phyloP scores from a whole-genome alignment of 2,113 vertebrate genomes.

The Talpa occidentalis region DNA sequence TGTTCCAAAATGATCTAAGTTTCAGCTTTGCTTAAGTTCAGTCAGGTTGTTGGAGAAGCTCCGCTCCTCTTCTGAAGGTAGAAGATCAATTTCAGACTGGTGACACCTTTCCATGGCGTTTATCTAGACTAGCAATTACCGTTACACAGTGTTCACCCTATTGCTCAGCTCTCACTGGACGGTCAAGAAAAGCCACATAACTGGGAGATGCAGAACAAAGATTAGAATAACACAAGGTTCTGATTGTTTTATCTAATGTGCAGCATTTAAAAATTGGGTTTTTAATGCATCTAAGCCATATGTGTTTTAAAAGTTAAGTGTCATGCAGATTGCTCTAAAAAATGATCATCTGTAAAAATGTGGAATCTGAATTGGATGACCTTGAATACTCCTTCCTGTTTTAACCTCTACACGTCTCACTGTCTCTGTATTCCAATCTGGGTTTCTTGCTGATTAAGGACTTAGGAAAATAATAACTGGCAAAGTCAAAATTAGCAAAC shows the following conservation, averaged over 20 bases:
- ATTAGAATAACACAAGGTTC: background rate
- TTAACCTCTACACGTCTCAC: background rate
- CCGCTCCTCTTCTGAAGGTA: rapidly evolving
- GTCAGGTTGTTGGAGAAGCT: background rate
- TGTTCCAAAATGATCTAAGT: background rate
- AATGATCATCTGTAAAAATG: background rate
- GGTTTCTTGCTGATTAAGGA: background rate
- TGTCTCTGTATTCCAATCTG: background rate
- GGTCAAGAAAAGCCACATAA: background rate
- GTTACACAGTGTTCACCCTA: background rate
- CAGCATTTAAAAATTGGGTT: background rate
- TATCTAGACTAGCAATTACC: background rate
- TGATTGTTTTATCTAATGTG: background rate
- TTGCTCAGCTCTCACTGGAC: background rate
- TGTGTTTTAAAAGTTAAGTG: background rate
- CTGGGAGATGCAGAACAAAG: background rate
- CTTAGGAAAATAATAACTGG: background rate
- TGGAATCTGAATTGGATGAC: background rate
- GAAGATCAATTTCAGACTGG: background rate
- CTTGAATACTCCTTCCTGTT: background rate
- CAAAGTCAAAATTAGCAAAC: background rate
- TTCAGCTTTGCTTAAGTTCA: background rate
- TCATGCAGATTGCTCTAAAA: background rate
- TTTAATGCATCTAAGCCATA: background rate
- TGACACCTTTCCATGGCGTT: too few relatives aligned